These are phyloP conservation scores for Periparus ater DNA, from an alignment of 2,797 vertebrate species.

Conservation along the genomic window DNA sequence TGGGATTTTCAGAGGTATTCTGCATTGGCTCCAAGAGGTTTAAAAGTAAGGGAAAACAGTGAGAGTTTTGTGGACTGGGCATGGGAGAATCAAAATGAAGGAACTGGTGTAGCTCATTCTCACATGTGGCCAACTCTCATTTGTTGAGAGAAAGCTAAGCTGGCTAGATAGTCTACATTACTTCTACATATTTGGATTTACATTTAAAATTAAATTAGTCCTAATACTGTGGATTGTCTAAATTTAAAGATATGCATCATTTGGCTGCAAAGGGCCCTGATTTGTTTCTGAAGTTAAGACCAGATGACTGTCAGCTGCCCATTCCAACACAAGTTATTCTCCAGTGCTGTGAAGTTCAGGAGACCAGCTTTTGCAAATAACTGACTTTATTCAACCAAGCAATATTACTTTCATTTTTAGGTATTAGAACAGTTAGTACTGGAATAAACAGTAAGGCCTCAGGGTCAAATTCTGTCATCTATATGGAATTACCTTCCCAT, in stretches of 20 bases:
- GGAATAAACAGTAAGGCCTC: not conserved
- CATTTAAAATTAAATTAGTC: not conserved
- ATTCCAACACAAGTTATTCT: not conserved
- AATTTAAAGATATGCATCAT: not conserved
- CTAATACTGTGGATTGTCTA: not conserved
- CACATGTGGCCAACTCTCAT: fast-evolving
- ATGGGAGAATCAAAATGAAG: not conserved
- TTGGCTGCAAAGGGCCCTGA: not conserved
- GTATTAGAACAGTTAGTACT: not conserved
- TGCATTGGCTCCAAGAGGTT: not conserved
- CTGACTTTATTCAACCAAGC: not conserved
- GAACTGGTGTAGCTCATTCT: not conserved
- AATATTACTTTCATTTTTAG: not conserved
- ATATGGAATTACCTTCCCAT: not conserved
- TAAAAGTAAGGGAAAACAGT: not conserved
- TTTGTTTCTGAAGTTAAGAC: not conserved
- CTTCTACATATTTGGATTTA: not conserved
- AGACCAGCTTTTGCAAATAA: not conserved
- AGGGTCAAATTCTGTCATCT: not conserved
- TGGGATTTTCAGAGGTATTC: not conserved
- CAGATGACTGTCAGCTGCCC: not conserved
- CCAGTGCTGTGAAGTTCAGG: not conserved
- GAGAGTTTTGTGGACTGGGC: not conserved
- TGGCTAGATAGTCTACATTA: not conserved
- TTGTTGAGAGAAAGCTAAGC: not conserved